Percentiles rank a stretch among this genome's conserved stretches.
Evolutionary conservation across 2,888 invertebrate species (phyloP).

Genomic region (Girardia tigrina): DNA sequence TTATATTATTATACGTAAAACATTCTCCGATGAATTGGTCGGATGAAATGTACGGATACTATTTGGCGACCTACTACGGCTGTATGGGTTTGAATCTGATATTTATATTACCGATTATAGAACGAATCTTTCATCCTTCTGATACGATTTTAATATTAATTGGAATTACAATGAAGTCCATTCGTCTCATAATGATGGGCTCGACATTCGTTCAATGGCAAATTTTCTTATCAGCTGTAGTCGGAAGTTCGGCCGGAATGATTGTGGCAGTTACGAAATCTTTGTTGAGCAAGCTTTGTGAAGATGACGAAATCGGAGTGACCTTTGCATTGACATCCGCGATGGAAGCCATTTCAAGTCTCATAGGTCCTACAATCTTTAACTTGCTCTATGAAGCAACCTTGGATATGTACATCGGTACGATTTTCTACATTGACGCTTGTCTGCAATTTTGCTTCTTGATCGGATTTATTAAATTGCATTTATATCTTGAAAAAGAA

Average conservation of each 20-base stretch:
- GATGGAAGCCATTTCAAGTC: slow-evolving; percentile 44
- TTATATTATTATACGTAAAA: slow-evolving; percentile 45
- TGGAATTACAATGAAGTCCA: slow-evolving; percentile 44
- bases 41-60: slow-evolving; percentile 44
- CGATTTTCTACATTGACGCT: slow-evolving; percentile 43
- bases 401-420: slow-evolving; percentile 42
- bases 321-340: slow-evolving; percentile 45
- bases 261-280: slow-evolving; percentile 42
- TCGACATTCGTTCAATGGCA: slow-evolving; percentile 41
- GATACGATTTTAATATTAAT: slow-evolving; percentile 44
- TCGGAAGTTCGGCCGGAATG: slow-evolving; percentile 40
- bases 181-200: slow-evolving; percentile 42
- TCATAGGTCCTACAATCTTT: slow-evolving; percentile 44
- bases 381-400: slow-evolving; percentile 45
- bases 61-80: slow-evolving; percentile 47
- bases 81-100: slow-evolving; percentile 45
- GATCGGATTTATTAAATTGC: slow-evolving; percentile 9
- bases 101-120: slow-evolving; percentile 44
- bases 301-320: slow-evolving; percentile 45
- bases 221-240: slow-evolving; percentile 45
- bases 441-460: slow-evolving; percentile 8
- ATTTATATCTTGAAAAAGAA: neutral
- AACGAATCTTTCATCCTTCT: slow-evolving; percentile 40
- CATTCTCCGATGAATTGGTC: slow-evolving; percentile 45
- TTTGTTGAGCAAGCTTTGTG: slow-evolving; percentile 45